Evolutionary conservation across 2,888 invertebrate species (phyloP), one percentile per base, ranked within the genome.

Genomic region (Ptychoptera contaminata): DNA sequence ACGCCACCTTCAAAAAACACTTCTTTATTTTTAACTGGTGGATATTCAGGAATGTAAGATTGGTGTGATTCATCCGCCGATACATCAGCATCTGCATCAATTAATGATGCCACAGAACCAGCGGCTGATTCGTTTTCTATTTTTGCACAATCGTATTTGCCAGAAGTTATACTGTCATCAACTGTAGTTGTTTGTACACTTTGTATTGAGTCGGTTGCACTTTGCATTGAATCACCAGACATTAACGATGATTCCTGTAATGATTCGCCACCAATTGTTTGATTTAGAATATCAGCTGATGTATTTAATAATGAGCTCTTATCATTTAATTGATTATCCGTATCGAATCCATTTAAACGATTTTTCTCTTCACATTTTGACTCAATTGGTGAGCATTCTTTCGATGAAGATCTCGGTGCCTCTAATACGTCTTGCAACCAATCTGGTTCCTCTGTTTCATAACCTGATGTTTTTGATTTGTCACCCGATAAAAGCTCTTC

Each of bases 1-100:
- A 90, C 84, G 31, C 88, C 88, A 56, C 85, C 82, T 60, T 88
- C 87, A 50, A 84, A 72, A 39, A 74, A 79, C 40, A 86, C 73
- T 54, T 82, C 77, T 56, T 77, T 71, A 50, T 80, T 72, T 30
- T 77, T 68, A 37, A 73, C 73, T 46, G 82, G 81, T 48, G 78
- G 74, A 62, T 76, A 82, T 50, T 70, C 65, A 2, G 65, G 65
- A 50, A 65, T 65, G 46, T 64, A 65, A 49, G 55, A 65, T 51
- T 65, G 64, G 23, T 43, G 42, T n/a, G 59, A 63, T 23, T 65
- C 66, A 52, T 65, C 65, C 32, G 53, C 51, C 40, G 57, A 52
- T 47, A 62, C 62, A 44, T 70, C 70, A 23, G 61, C 61, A 46
- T 68, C 69, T n/a, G 65, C 23, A 23, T 42, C 34, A 11, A 42